Base-by-base conservation (phyloP, 2,888 invertebrate species). In the Philonicus albiceps region DNA sequence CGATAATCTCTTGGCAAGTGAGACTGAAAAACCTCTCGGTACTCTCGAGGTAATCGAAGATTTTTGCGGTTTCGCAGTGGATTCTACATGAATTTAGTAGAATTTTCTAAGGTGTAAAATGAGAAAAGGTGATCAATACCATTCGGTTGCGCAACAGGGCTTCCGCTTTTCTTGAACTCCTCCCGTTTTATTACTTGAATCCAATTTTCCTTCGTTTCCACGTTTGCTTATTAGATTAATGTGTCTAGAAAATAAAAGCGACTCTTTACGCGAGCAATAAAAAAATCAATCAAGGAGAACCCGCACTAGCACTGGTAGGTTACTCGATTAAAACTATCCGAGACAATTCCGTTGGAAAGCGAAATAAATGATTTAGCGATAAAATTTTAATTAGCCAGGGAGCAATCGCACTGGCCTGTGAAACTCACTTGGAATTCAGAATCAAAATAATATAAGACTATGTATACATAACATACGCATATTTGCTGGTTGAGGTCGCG, bases 61-160 rank as follows among this genome's bases (percentile, higher is more conserved):
- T 27, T 27, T 78, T n/a, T 78, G 78, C 22, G 78, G 78, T 78
- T 78, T 78, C 53, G 7, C 27, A 27, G 27, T n/a, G 49, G 78
- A 49, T 78, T 78, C 78, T 78, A 76, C 49, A 76, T 78, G 78
- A 78, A 49, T 78, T 78, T 27, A 78, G 49, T 30, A 78, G 43
- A 78, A 78, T 49, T 78, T 49, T 49, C 78, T 78, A 78, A 78
- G 78, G 49, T 78, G 49, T 49, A 78, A 78, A 43, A 43, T 49
- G 49, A 49, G 78, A 49, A 78, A 78, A 78, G 11, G 30, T 13
- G 49, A 78, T 78, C 78, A 27, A 78, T 78, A 78, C 16, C 78
- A n/a, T 13, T 49, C 49, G 43, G 43, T 78, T 78, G 49, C 49
- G 78, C 40, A 78, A 43, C 43, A 43, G 30, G 78, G 78, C 43